Percentiles rank a stretch among this genome's conserved stretches.
These are phyloP conservation scores for Pseudorectes ferrugineus DNA, from an alignment of 2,113 vertebrate genomes.

Conservation along the genomic window DNA sequence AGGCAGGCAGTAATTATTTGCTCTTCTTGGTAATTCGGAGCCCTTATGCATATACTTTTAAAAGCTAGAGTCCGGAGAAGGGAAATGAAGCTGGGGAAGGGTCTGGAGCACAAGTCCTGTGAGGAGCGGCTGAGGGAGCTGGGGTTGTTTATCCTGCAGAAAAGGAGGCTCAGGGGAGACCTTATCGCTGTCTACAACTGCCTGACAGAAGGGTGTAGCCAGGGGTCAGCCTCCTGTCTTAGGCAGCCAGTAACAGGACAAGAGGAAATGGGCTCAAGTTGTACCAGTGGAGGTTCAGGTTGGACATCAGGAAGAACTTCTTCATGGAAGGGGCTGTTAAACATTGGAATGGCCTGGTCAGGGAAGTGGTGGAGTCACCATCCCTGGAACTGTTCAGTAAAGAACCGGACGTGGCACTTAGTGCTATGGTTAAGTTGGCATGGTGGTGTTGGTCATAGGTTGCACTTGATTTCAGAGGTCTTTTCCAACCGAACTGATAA, in stretches of 20 bases:
- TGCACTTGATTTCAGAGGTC: neutral
- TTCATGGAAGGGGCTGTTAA: neutral
- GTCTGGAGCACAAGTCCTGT: neutral
- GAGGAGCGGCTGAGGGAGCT: neutral
- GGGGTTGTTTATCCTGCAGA: neutral
- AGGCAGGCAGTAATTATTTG: rapidly evolving
- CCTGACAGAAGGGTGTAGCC: too few relatives aligned
- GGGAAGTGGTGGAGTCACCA: too few relatives aligned
- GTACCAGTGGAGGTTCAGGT: neutral
- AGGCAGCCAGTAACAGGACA: rapidly evolving
- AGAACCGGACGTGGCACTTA: neutral
- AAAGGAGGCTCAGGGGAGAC: neutral
- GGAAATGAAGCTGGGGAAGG: rapidly evolving
- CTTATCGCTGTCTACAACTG: rapidly evolving
- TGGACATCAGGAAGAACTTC: neutral
- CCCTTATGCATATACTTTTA: rapidly evolving
- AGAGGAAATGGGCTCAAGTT: neutral
- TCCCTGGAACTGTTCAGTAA: neutral
- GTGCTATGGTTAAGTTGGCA: neutral
- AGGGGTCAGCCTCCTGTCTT: rapidly evolving
- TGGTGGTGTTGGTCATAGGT: too few relatives aligned
- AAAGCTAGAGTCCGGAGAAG: neutral
- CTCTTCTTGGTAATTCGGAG: rapidly evolving
- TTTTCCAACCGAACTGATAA: neutral
- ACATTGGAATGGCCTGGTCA: neutral